Evolutionary conservation across 2,797 vertebrate genomes (phyloP).

Genomic region (Muscicapa comitata): DNA sequence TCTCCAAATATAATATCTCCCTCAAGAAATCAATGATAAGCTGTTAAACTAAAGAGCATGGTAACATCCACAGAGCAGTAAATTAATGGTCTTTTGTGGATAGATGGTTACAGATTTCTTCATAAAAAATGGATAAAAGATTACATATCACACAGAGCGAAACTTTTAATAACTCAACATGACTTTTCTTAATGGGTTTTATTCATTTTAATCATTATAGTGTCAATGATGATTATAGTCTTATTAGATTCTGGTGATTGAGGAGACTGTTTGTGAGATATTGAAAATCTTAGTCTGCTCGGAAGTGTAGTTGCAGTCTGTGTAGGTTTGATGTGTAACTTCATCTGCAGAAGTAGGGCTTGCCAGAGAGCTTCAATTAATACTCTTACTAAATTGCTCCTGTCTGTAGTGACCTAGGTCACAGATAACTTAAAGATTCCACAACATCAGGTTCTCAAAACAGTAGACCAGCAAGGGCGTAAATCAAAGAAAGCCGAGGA

Average conservation of each 20-base stretch:
- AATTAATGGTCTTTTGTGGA: conserved; percentile 90
- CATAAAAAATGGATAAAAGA: conserved; percentile 89
- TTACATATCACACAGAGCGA: conserved; percentile 85
- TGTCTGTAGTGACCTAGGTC: conserved; percentile 80
- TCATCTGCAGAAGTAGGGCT: conserved; percentile 69
- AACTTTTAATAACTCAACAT: conserved; percentile 95
- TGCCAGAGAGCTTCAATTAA: conserved; percentile 79
- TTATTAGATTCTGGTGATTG: conserved; percentile 92
- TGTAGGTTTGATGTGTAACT: conserved; percentile 77
- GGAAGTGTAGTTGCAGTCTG: conserved; percentile 65
- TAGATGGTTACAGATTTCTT: conserved; percentile 85
- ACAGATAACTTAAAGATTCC: conserved; percentile 78
- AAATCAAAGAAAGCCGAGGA: conserved; percentile 61
- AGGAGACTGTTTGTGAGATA: conserved; percentile 84
- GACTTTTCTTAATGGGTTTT: conserved; percentile 98
- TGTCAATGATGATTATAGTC: conserved; percentile 99
- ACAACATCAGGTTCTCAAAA: conserved; percentile 75
- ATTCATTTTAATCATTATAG: conserved; percentile 99
- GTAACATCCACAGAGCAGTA: conserved; percentile 83
- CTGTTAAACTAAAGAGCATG: conserved; percentile 85
- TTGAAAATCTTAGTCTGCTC: conserved; percentile 77
- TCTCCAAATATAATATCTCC: conserved; percentile 85
- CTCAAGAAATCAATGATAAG: conserved; percentile 87
- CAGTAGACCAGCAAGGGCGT: conserved; percentile 49
- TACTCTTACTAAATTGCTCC: conserved; percentile 78